These are phyloP conservation scores for Clostera curtula DNA, from an alignment of 2,888 invertebrate species.

Conservation along the genomic window DNA sequence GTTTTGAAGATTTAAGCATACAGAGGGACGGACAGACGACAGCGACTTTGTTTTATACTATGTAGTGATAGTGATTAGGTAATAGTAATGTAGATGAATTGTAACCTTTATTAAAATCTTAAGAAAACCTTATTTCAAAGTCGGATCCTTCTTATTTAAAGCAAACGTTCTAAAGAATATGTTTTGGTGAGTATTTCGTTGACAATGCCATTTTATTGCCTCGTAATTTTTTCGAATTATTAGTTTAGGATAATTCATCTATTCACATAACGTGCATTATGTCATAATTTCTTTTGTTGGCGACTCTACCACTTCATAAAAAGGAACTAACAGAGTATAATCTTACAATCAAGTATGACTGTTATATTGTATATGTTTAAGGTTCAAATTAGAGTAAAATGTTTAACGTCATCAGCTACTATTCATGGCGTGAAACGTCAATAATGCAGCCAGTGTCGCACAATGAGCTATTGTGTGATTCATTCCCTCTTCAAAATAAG, in stretches of 20 bases:
- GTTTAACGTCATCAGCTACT: constrained; percentile 15
- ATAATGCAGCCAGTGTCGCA: constrained; percentile 37
- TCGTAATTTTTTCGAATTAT: constrained; percentile 17
- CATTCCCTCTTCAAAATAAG: constrained; percentile 40
- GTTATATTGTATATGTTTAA: not conserved
- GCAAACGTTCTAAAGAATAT: not conserved
- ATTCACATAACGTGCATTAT: constrained; percentile 22
- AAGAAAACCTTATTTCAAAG: too few relatives aligned
- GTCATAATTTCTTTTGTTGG: constrained; percentile 29
- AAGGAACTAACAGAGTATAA: constrained; percentile 12
- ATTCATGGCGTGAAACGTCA: constrained; percentile 31
- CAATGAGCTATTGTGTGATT: constrained; percentile 43
- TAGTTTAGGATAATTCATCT: constrained; percentile 18
- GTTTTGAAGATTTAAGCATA: too few relatives aligned
- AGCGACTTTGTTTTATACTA: too few relatives aligned
- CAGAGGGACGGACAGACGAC: too few relatives aligned
- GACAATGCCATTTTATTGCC: constrained; percentile 3
- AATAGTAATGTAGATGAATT: too few relatives aligned
- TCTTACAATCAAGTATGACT: constrained; percentile 3
- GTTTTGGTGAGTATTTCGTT: not conserved
- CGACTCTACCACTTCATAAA: constrained; percentile 15
- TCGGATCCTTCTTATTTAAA: too few relatives aligned
- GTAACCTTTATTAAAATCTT: too few relatives aligned
- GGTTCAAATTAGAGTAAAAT: constrained; percentile 7
- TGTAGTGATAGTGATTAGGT: too few relatives aligned